phyloP scores from a whole-genome alignment of 1,140 invertebrate genomes.

The Drosophila chauvacae region DNA sequence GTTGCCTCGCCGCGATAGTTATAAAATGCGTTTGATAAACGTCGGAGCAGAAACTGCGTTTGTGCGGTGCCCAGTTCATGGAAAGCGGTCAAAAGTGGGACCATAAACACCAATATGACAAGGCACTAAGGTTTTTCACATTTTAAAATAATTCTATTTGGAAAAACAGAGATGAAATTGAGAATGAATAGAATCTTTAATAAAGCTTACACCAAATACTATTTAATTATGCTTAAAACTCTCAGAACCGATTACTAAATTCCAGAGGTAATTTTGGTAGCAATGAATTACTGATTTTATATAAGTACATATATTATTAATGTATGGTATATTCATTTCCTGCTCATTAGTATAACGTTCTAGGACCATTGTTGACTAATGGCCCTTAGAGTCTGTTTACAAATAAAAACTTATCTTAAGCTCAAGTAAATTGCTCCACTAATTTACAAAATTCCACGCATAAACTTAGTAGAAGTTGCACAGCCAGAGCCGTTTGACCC shows the following conservation, averaged over 20 bases:
- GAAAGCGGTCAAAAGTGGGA: neutral
- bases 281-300: no score
- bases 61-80: neutral
- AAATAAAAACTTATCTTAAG: no score
- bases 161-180: neutral
- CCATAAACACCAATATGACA: neutral
- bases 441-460: neutral
- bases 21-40: constrained; percentile 66
- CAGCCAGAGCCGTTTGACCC: constrained; percentile 63
- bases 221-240: neutral
- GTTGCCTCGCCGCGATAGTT: constrained; percentile 43
- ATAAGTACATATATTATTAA: no score
- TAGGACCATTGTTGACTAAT: no score
- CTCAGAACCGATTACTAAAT: no score
- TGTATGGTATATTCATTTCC: neutral
- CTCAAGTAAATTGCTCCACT: no score
- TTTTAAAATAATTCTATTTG: neutral
- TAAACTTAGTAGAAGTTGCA: constrained; percentile 1
- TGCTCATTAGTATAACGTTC: no score
- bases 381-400: neutral
- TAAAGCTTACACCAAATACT: neutral
- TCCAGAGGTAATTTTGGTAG: no score
- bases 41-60: constrained; percentile 12
- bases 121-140: no score
- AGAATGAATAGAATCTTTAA: neutral